Evolutionary conservation across 30 jellyfish, hydroid and myxozoan genomes (phyloP).

Genomic region (Rhopilema esculentum): DNA sequence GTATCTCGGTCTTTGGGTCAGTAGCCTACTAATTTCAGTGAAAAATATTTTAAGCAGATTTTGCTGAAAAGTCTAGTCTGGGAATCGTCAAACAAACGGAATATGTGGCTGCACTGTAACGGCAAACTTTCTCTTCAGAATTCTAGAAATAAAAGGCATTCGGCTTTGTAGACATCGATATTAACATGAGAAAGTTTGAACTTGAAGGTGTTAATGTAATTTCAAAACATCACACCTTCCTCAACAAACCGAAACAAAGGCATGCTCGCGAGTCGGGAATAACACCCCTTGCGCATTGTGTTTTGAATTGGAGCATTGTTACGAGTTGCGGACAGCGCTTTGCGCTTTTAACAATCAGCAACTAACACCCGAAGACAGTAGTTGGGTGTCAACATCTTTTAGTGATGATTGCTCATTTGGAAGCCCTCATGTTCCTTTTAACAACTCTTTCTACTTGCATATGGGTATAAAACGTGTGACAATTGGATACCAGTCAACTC

Average conservation of each 20-base stretch:
- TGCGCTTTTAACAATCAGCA: background rate
- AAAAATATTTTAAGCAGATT: too few relatives aligned
- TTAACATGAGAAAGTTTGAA: background rate
- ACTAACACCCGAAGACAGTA: background rate
- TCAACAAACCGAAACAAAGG: background rate
- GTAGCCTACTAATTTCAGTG: too few relatives aligned
- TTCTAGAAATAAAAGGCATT: background rate
- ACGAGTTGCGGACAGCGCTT: background rate
- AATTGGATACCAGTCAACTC: background rate
- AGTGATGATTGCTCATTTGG: background rate
- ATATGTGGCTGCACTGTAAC: too few relatives aligned
- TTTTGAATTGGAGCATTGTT: background rate
- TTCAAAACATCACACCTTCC: background rate
- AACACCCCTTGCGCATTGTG: background rate
- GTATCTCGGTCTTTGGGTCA: too few relatives aligned
- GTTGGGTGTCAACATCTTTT: background rate
- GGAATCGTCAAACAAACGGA: too few relatives aligned
- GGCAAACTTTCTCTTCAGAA: too few relatives aligned
- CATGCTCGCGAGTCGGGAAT: background rate
- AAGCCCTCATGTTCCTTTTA: background rate
- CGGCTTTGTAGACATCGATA: too few relatives aligned
- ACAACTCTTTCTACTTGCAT: background rate
- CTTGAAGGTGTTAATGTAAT: background rate
- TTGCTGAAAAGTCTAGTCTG: too few relatives aligned
- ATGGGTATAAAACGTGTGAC: background rate